phyloP scores from a whole-genome alignment of 1,140 invertebrate genomes.

The Drosophila nigromelanica region DNA sequence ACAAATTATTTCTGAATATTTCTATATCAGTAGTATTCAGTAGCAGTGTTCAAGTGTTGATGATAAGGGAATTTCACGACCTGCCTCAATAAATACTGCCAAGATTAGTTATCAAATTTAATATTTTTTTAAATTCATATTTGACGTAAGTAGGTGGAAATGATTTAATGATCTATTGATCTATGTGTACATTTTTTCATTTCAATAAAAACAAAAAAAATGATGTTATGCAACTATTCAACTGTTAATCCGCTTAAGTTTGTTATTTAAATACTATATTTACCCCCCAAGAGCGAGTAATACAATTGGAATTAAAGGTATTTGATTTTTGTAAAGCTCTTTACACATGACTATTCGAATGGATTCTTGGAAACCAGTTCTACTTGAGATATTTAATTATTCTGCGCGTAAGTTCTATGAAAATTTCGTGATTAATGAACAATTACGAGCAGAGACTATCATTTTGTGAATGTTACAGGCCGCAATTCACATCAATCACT shows the following conservation, averaged over 20 bases:
- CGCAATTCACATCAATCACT: conserved; percentile 50
- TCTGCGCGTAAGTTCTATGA: conserved; percentile 1
- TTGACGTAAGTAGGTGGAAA: too few relatives aligned
- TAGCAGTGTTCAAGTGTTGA: not conserved
- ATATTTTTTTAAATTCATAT: not conserved
- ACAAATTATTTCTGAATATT: too few relatives aligned
- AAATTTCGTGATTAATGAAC: conserved; percentile 32
- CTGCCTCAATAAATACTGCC: not conserved
- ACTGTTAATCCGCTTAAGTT: too few relatives aligned
- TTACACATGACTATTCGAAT: not conserved
- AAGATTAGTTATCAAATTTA: not conserved
- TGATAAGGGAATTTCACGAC: not conserved
- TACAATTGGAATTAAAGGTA: too few relatives aligned
- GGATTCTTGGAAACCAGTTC: conserved; percentile 9
- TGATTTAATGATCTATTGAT: too few relatives aligned
- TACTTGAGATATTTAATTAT: conserved; percentile 8
- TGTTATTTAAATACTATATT: too few relatives aligned
- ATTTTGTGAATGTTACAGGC: conserved; percentile 5
- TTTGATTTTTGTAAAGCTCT: not conserved
- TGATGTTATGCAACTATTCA: too few relatives aligned
- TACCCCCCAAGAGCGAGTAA: too few relatives aligned
- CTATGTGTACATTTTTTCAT: too few relatives aligned
- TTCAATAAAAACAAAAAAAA: too few relatives aligned
- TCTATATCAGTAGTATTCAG: too few relatives aligned
- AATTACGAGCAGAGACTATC: conserved; percentile 12